A percentile compares a stretch with the other conserved stretches of the same genome.
phyloP scores from a whole-genome alignment of 2,113 vertebrate genomes.

The Illadopsis cleaveri region DNA sequence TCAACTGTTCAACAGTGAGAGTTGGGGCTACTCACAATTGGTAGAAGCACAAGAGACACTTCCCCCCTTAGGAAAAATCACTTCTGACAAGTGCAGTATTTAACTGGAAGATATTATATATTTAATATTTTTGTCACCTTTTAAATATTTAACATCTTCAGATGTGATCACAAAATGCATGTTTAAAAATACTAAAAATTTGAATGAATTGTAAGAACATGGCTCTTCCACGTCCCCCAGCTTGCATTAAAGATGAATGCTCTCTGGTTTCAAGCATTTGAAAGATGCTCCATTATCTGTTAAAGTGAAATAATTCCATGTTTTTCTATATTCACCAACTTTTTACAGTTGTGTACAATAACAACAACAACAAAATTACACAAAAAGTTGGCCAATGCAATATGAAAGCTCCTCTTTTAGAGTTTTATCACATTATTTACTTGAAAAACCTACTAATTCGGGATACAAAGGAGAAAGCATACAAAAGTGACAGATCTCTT shows the following conservation, averaged over 20 bases:
- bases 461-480: background rate
- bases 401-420: background rate
- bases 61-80: slow-evolving; percentile 62
- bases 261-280: slow-evolving; percentile 40
- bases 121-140: slow-evolving; percentile 41
- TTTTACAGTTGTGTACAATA: background rate
- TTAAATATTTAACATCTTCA: slow-evolving; percentile 35
- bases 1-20: slow-evolving; percentile 48
- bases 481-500: background rate
- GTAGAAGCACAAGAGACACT: slow-evolving; percentile 62
- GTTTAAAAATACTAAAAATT: slow-evolving; percentile 14
- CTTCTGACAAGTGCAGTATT: slow-evolving; percentile 66
- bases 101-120: slow-evolving; percentile 61
- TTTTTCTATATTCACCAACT: slow-evolving; percentile 23
- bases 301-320: slow-evolving; percentile 7
- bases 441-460: background rate
- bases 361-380: background rate
- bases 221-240: slow-evolving; percentile 12
- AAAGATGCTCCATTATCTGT: slow-evolving; percentile 12
- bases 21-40: slow-evolving; percentile 41
- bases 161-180: slow-evolving; percentile 17
- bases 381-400: background rate
- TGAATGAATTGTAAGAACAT: slow-evolving; percentile 20
- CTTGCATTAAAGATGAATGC: background rate
- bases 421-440: background rate